Conservation (phyloP, 2,797 vertebrate genomes). For the Alouatta caraya region DNA sequence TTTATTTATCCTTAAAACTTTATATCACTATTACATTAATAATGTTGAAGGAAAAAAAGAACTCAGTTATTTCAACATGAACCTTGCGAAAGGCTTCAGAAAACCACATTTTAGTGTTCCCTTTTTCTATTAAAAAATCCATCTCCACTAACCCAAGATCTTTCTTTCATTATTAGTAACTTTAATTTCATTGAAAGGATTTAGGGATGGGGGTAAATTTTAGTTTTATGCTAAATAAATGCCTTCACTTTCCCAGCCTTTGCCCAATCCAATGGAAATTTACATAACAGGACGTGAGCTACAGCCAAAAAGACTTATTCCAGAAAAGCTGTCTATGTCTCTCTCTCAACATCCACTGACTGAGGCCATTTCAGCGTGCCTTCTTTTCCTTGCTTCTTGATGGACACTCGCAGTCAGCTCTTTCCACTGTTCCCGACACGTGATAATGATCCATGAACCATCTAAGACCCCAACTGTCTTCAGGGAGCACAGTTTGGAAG, state of each 20-base stretch:
- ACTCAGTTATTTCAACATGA: not conserved
- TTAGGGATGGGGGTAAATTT: not conserved
- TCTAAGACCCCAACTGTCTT: not conserved
- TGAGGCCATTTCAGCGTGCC: not conserved
- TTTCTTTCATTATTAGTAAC: not conserved
- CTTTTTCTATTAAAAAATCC: not conserved
- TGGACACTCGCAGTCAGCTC: fast-evolving
- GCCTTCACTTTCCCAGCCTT: not conserved
- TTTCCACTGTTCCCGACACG: not conserved
- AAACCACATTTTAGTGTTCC: not conserved
- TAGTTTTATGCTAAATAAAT: not conserved
- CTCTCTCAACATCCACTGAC: not conserved
- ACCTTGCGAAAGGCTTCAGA: not conserved
- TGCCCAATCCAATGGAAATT: not conserved
- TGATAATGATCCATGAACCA: fast-evolving
- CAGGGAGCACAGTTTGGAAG: not conserved
- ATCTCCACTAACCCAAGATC: not conserved
- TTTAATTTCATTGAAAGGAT: not conserved
- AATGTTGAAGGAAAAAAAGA: not conserved
- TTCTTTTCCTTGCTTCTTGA: not conserved
- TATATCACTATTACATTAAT: not conserved
- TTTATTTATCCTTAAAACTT: not conserved
- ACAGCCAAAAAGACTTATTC: not conserved
- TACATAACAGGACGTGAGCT: not conserved
- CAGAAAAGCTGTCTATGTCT: not conserved